Base-by-base conservation (phyloP, 2,797 vertebrate genomes). In the Syndactyla subalaris region DNA sequence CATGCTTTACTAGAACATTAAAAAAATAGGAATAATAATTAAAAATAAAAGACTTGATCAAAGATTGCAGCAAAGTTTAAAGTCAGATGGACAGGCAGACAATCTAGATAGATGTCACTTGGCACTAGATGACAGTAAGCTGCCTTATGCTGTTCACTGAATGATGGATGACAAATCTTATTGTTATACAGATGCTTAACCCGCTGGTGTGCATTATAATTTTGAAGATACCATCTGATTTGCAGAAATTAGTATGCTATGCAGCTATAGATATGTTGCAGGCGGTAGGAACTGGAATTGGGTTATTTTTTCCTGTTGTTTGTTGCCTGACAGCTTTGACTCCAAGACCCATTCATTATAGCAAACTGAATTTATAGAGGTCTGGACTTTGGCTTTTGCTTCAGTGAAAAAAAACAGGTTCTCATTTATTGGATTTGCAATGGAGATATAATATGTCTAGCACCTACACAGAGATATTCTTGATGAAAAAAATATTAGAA, bases 131-230 rank as follows among this genome's bases (percentile, higher is more conserved):
- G 95, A 97, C 92, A 96, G 83, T 95, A 93, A 97, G 89, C 95
- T 96, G 89, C 97, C 96, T 95, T 96, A 95, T 94, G 89, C 65
- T 96, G 73, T 96, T 98, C 93, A 81, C 89, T 96, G 96, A 97
- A 95, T 97, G 96, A 97, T 96, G 90, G 88, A 97, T 98, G 96
- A 95, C 93, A 97, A 97, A 96, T 92, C 95, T 96, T 94, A 96
- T 97, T 97, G 95, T 97, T 97, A 96, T 96, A 97, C 95, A 98
- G 96, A 97, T 97, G 97, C 94, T 97, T 97, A 97, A 96, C 96
- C 97, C 71, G 66, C 41, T 97, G 94, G 82, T 97, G 74, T 96
- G 96, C 86, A 96, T 97, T 95, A 94, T 97, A 96, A 97, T 98
- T 97, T 96, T 97, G 95, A 97, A 96, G 92, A 97, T 92, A 92